Conservation (phyloP, 2,113 vertebrate genomes). For the Chaenocephalus aceratus region DNA sequence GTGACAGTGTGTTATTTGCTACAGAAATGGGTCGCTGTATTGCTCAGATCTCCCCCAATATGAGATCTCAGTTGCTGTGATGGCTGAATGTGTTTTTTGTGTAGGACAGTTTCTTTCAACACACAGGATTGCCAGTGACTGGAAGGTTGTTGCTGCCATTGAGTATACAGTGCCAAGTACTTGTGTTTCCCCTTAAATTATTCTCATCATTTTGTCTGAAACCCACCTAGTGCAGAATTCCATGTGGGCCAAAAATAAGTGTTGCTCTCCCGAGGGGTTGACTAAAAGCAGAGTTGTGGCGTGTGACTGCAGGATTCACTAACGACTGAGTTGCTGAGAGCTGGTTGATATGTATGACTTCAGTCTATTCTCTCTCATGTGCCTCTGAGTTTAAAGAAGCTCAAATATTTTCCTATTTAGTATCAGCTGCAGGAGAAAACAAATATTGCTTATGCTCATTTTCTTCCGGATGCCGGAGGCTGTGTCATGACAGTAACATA, state of each 20-base stretch:
- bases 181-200: neutral
- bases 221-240: neutral
- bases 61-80: constrained; percentile 9
- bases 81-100: constrained; percentile 31
- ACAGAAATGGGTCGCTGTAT: constrained; percentile 1
- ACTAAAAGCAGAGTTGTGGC: constrained; percentile 21
- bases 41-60: constrained; percentile 21
- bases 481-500: constrained; percentile 13
- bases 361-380: constrained; percentile 32
- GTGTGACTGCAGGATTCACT: constrained; percentile 36
- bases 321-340: constrained; percentile 46
- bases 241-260: constrained; percentile 24
- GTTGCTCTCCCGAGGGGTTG: neutral
- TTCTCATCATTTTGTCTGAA: constrained; percentile 4
- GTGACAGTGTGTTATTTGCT: constrained; percentile 50
- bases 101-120: constrained; percentile 22
- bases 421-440: constrained; percentile 57
- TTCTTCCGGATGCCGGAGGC: constrained; percentile 35
- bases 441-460: constrained; percentile 44
- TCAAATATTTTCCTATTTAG: constrained; percentile 61
- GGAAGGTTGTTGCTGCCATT: neutral
- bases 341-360: constrained; percentile 32
- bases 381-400: constrained; percentile 44
- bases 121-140: neutral
- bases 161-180: neutral